Percentiles rank a stretch among this genome's conserved stretches.
Evolutionary conservation across 2,113 vertebrate species (phyloP).

Genomic region (Aspiorhynchus laticeps): DNA sequence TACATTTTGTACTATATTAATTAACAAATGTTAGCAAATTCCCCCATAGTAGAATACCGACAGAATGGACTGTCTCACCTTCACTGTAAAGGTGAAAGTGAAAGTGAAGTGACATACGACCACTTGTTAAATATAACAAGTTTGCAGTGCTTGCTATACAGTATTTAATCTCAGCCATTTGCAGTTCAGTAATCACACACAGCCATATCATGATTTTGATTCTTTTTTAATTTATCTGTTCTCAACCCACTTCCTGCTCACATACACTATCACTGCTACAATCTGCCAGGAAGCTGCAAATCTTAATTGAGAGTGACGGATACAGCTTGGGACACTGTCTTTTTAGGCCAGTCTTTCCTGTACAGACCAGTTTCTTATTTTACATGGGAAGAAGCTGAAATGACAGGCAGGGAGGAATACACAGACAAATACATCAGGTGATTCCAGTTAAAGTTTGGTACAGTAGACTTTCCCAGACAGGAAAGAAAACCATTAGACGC

Average conservation of each 20-base stretch:
- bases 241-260: neutral
- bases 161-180: neutral
- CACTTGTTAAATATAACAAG: too few relatives aligned
- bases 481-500: neutral
- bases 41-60: neutral
- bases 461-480: neutral
- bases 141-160: neutral
- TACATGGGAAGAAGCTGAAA: neutral
- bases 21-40: neutral
- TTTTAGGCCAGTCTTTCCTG: neutral
- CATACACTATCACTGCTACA: neutral
- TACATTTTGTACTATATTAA: neutral
- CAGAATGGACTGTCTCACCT: neutral
- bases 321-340: neutral
- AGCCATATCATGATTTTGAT: neutral
- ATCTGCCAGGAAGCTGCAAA: conserved; percentile 7
- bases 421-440: neutral
- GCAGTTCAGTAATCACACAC: neutral
- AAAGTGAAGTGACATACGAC: too few relatives aligned
- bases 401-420: neutral
- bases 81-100: too few relatives aligned
- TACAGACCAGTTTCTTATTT: neutral
- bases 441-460: neutral
- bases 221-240: neutral
- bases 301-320: conserved; percentile 31